Percentiles rank a stretch among this genome's conserved stretches.
phyloP scores from a whole-genome alignment of 2,888 invertebrate species.

The Polia nebulosa region DNA sequence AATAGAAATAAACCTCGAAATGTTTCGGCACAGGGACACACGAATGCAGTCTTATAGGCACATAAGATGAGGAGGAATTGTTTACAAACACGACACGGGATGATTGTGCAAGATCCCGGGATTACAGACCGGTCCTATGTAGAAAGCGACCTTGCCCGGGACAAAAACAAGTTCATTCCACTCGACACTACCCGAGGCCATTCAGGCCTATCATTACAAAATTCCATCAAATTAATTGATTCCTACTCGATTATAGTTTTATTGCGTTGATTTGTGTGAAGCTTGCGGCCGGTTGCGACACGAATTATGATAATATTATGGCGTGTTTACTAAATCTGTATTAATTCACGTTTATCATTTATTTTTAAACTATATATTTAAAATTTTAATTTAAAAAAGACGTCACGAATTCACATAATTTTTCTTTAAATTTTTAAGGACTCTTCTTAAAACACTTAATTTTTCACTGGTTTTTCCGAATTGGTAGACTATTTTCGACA shows the following conservation, averaged over 20 bases:
- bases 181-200: slow-evolving; percentile 71
- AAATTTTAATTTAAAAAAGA: not conserved
- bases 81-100: slow-evolving; percentile 65
- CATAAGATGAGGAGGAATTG: slow-evolving; percentile 49
- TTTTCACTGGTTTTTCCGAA: slow-evolving; percentile 23
- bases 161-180: slow-evolving; percentile 83
- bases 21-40: slow-evolving; percentile 15
- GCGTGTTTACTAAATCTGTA: slow-evolving; percentile 16
- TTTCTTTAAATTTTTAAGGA: not conserved
- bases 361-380: slow-evolving; percentile 6
- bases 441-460: slow-evolving; percentile 9
- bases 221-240: slow-evolving; percentile 57
- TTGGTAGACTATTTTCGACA: not conserved
- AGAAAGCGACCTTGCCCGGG: slow-evolving; percentile 88
- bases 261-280: slow-evolving; percentile 22
- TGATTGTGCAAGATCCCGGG: slow-evolving; percentile 60
- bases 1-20: not conserved
- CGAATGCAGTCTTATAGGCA: slow-evolving; percentile 14
- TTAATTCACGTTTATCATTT: not conserved
- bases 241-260: slow-evolving; percentile 27
- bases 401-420: slow-evolving; percentile 25
- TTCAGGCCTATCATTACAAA: slow-evolving; percentile 58
- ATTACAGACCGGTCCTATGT: slow-evolving; percentile 81
- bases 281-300: slow-evolving; percentile 37
- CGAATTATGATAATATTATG: slow-evolving; percentile 39